Evolutionary conservation across 1,140 invertebrate genomes (phyloP).

Genomic region (Xylocopa sonorina): DNA sequence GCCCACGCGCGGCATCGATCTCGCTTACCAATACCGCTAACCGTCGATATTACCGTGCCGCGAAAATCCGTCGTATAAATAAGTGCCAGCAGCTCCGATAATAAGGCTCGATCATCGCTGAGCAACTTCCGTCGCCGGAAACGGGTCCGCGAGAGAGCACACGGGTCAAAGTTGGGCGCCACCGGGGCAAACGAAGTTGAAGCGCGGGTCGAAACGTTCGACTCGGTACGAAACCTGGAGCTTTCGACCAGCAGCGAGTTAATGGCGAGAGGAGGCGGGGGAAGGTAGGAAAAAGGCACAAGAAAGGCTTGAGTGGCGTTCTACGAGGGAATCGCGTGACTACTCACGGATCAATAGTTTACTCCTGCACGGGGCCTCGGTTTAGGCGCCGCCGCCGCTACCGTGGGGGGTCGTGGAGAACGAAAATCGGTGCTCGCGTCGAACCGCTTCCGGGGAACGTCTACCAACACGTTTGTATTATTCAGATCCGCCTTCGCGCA

Average conservation of each 20-base stretch:
- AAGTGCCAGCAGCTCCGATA: not conserved
- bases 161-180: not conserved
- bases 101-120: constrained; percentile 10
- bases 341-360: constrained; percentile 80
- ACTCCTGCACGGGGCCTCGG: constrained; percentile 58
- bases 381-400: constrained; percentile 57
- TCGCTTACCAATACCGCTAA: not conserved
- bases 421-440: constrained; percentile 35
- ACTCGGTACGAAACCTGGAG: constrained; percentile 30
- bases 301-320: constrained; percentile 80
- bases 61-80: constrained; percentile 12
- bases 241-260: constrained; percentile 24
- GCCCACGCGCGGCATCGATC: constrained; percentile 1
- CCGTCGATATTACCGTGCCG: not conserved
- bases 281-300: constrained; percentile 65
- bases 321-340: constrained; percentile 81
- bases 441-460: constrained; percentile 11
- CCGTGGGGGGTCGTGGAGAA: constrained; percentile 16
- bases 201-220: not conserved
- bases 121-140: not conserved
- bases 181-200: not conserved
- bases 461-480: not conserved
- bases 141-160: not conserved
- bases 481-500: not conserved
- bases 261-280: constrained; percentile 32